Base-by-base conservation (phyloP, 1,140 invertebrate species). In the Aphaenogaster rudis region DNA sequence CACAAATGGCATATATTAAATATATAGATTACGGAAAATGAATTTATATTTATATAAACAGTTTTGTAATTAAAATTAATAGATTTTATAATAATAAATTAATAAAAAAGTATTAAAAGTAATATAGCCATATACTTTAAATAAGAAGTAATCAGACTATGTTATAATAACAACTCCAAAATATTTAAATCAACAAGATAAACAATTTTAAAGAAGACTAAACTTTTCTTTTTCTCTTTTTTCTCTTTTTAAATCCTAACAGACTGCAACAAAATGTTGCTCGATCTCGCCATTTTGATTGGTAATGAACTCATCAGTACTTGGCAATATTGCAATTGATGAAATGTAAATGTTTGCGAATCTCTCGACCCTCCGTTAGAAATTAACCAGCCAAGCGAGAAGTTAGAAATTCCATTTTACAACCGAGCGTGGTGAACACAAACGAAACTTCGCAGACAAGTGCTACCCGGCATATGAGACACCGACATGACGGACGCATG, bases 331-430 rank as follows among this genome's bases (percentile, higher is more conserved):
- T 33, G 36, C 28, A 61, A 77, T 77, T 77, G 39, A 28, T 59
- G 33, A 77, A 77, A 48, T 50, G 59, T 52, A 79, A 66, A 66
- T 79, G 61, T 79, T 79, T 79, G 77, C 61, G 59, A 79, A 66
- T 79, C 77, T 79, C 77, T 66, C 61, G 28, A 66, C 33, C 17
- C 45, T 79, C 3, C 33, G 61, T 59, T 66, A 11, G 77, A 79
- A 79, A 61, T 79, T 79, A 79, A 79, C 59, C 11, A 28, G 76
- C 15, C 76, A 79, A 79, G 59, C 28, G 42, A 79, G 45, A 42
- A 79, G 74, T 77, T 77, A 39, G 74, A 57, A 77, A 64, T 64
- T 79, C 76, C 42, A 64, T 79, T 79, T 79, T 79, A 28, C 45
- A 28, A 79, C 17, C 45, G 45, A 64, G 6, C 7, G n/a, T 42